These are phyloP conservation scores for Tamias sibiricus DNA, from an alignment of 2,113 vertebrate species.

Conservation along the genomic window DNA sequence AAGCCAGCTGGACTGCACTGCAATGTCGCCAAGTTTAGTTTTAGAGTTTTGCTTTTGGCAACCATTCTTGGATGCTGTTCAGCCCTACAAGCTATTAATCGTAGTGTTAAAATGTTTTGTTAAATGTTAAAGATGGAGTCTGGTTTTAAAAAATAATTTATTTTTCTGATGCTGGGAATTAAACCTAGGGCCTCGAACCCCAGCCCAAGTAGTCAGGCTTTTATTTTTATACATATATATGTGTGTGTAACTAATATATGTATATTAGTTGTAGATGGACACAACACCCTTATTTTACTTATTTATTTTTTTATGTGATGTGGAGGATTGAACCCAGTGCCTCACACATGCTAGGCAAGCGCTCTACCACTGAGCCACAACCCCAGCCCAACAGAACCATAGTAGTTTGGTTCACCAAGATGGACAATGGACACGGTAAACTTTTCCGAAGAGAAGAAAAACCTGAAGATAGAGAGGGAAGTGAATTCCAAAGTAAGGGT, in stretches of 20 bases:
- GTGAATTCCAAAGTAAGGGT: neutral
- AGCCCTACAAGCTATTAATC: neutral
- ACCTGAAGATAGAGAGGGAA: neutral
- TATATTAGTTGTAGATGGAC: too few relatives aligned
- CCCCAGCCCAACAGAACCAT: neutral
- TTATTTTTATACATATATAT: too few relatives aligned
- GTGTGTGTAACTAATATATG: too few relatives aligned
- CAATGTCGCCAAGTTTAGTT: neutral
- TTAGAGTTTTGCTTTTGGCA: conserved; percentile 31
- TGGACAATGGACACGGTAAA: neutral
- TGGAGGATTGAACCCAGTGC: too few relatives aligned
- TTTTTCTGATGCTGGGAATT: neutral
- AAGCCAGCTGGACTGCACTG: conserved; percentile 2
- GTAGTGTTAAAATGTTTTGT: neutral
- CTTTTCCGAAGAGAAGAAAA: neutral
- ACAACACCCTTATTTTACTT: too few relatives aligned
- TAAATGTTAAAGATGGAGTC: conserved; percentile 4
- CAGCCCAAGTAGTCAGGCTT: neutral
- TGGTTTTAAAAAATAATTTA: too few relatives aligned
- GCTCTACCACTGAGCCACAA: too few relatives aligned
- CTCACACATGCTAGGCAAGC: too few relatives aligned
- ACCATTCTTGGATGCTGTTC: conserved; percentile 23
- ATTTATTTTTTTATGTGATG: too few relatives aligned
- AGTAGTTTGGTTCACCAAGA: neutral
- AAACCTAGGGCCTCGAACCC: neutral